Percentiles rank a stretch among this genome's conserved stretches.
Conservation (phyloP, 2,113 vertebrate genomes). For the Hypanus sabinus region DNA sequence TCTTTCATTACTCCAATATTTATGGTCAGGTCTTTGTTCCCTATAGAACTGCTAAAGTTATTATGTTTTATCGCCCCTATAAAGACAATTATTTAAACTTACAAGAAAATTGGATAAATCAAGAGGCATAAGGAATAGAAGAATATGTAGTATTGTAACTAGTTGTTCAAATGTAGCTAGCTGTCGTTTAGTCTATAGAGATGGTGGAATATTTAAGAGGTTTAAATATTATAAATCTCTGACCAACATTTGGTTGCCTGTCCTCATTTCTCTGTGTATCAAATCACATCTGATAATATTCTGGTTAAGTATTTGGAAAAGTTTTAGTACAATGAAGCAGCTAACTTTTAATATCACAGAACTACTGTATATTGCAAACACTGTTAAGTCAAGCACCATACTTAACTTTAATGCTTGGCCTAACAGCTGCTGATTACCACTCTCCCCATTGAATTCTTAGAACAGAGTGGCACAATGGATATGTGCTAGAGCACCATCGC, state of each 20-base stretch:
- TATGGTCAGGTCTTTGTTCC: not conserved
- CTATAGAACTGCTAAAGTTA: not conserved
- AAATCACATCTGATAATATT: not conserved
- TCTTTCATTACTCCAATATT: not conserved
- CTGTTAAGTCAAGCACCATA: too few species aligned
- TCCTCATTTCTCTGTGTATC: not conserved
- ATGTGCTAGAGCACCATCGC: too few species aligned
- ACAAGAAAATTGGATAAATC: not conserved
- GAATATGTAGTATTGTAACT: not conserved
- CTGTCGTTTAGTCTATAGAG: not conserved
- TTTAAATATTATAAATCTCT: not conserved
- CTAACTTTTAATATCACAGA: too few species aligned
- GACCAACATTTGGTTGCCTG: not conserved
- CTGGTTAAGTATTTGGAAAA: not conserved
- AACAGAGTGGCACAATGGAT: too few species aligned
- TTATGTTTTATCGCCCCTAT: not conserved
- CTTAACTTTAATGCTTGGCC: too few species aligned
- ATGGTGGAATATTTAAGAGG: not conserved
- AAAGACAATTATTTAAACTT: not conserved
- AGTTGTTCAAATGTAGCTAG: too few species aligned
- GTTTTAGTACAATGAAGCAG: not conserved
- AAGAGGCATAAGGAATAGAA: not conserved
- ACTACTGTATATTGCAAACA: too few species aligned
- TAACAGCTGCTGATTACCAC: too few species aligned
- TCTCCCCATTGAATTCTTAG: too few species aligned